These are phyloP conservation scores for Phyllotis vaccarum DNA, from an alignment of 2,797 vertebrate species.

Conservation along the genomic window DNA sequence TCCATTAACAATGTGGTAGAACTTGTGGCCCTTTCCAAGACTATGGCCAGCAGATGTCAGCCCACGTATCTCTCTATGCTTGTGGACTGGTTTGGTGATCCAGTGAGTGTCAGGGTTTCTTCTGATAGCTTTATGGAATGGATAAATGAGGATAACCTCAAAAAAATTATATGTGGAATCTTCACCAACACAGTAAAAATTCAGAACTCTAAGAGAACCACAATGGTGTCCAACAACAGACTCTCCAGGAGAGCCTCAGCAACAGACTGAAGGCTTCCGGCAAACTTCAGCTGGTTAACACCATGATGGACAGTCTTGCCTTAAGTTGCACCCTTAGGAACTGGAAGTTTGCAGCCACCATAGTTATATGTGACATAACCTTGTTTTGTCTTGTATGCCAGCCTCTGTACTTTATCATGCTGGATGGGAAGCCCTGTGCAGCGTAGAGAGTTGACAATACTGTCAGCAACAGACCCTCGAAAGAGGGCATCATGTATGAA, in stretches of 20 bases:
- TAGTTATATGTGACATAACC: conserved; percentile 97
- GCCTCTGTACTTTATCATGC: conserved; percentile 96
- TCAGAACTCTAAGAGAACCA: conserved; percentile 95
- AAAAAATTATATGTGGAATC: conserved; percentile 99
- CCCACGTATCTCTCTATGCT: conserved; percentile 99
- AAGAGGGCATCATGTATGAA: conserved; percentile 97
- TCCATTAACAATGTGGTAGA: too few species aligned
- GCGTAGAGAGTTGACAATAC: conserved; percentile 96
- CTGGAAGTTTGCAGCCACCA: conserved; percentile 96
- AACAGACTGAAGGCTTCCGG: conserved; percentile 96
- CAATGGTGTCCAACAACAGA: conserved; percentile 95
- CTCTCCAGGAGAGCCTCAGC: conserved; percentile 95
- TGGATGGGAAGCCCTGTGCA: conserved; percentile 97
- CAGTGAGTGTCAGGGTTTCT: conserved; percentile 98
- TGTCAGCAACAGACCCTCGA: conserved; percentile 98
- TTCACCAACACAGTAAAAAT: conserved; percentile 98
- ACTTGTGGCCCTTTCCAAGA: neutral
- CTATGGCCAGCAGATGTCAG: conserved; percentile 95
- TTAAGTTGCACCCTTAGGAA: conserved; percentile 98
- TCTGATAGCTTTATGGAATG: conserved; percentile 97
- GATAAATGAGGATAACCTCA: conserved; percentile 96
- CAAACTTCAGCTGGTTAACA: conserved; percentile 98
- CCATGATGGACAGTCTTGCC: conserved; percentile 98
- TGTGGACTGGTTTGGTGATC: conserved; percentile 98
- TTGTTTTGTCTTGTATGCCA: conserved; percentile 98